A percentile compares a stretch with the other conserved stretches of the same genome.
phyloP scores from a whole-genome alignment of 1,140 invertebrate genomes.

The Drosophila leontia region DNA sequence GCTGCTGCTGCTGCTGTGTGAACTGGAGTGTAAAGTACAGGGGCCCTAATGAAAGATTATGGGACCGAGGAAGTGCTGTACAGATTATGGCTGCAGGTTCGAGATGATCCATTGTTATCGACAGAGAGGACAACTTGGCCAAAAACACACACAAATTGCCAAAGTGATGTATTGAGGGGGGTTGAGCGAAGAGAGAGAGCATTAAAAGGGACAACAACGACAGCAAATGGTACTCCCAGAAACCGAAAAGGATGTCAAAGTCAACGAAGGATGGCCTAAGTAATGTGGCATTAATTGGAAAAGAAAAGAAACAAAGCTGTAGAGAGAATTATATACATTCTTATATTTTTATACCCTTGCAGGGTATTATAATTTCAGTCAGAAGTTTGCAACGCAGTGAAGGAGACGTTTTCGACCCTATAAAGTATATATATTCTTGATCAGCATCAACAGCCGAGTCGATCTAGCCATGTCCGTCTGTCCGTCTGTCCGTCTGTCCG shows the following conservation, averaged over 20 bases:
- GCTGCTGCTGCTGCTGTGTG: conserved; percentile 12
- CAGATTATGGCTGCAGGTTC: conserved; percentile 34
- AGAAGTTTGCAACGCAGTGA: no score
- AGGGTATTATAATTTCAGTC: no score
- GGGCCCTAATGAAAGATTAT: conserved; percentile 37
- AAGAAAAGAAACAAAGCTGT: conserved; percentile 1
- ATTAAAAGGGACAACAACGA: conserved; percentile 1
- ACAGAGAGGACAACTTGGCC: conserved; percentile 16
- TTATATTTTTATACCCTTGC: no score
- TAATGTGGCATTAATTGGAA: conserved; percentile 33
- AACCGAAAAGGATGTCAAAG: conserved; percentile 6
- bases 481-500: no score
- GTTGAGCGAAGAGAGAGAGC: not conserved
- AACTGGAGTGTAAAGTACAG: conserved; percentile 44
- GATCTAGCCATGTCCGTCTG: no score
- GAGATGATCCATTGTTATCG: conserved; percentile 53
- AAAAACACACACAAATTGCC: conserved; percentile 25
- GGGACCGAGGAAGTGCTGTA: conserved; percentile 13
- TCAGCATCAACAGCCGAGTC: no score
- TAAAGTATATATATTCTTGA: no score
- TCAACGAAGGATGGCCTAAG: conserved; percentile 2
- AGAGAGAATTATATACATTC: not conserved
- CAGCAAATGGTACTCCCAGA: conserved; percentile 10
- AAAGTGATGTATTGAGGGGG: conserved; percentile 5
- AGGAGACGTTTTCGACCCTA: no score